Base-by-base conservation (phyloP, 2,888 invertebrate genomes). In the Psylliodes chrysocephalus region DNA sequence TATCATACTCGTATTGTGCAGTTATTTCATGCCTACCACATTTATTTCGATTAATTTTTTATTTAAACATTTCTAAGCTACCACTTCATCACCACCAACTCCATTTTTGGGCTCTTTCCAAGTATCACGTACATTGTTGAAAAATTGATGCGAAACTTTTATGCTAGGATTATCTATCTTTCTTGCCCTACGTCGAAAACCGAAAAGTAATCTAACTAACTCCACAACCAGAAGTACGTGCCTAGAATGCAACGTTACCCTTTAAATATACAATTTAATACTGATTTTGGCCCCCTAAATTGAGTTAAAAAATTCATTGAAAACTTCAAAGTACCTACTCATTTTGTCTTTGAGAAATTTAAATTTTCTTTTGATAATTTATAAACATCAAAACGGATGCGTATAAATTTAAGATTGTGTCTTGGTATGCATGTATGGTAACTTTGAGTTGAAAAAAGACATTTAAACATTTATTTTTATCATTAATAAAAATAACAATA, bases 171-270 rank as follows among this genome's bases (percentile, higher is more conserved):
- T 70, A 71, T 72, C 70, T 64, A 67, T 71, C 67, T 68, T 68
- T 54, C 60, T 47, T 49, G 25, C 35, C 25, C 22, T 17, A 30
- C 18, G 15, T 44, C 28, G 40, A 59, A 57, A 35, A 49, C 57
- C 57, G 47, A 57, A 70, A 69, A 71, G 69, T 72, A 73, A 72
- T 73, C 71, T 73, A 73, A 73, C 74, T 74, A 75, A 74, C 74
- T 73, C 71, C 69, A 71, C 73, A 73, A 73, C 73, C 72, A 73
- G 72, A 64, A 54, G 64, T 63, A 75, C 75, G 75, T 75, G 75
- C 68, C 64, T 56, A 55, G 75, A 75, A 75, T 75, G 65, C 61
- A 49, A 55, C 56, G 47, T 61, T 63, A 52, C 63, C 47, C 67
- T 69, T 73, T 71, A 69, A 75, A 75, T 75, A 74, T 73, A 73